phyloP scores from a whole-genome alignment of 2,888 invertebrate genomes.

The Drosophila mimica region DNA sequence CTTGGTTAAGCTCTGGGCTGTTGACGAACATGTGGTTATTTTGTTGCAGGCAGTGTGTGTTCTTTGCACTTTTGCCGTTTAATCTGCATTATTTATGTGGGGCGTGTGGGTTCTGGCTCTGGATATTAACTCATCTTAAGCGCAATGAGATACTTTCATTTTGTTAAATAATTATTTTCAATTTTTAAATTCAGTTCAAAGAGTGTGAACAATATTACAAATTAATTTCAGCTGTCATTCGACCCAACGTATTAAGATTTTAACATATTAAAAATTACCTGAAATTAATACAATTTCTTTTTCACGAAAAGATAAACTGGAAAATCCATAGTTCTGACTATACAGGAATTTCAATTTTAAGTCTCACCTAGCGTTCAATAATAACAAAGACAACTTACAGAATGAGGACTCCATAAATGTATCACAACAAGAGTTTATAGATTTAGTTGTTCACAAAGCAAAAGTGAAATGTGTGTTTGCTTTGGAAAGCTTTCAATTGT shows the following conservation, averaged over 20 bases:
- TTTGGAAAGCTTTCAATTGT: constrained; percentile 16
- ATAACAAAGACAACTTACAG: not conserved
- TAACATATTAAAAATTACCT: not conserved
- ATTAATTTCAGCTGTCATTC: constrained; percentile 25
- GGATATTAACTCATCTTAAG: constrained; percentile 31
- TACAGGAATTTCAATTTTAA: too few species aligned
- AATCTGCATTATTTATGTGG: constrained; percentile 31
- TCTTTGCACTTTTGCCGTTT: constrained; percentile 41
- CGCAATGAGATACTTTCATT: constrained; percentile 13
- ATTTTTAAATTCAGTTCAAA: constrained; percentile 45
- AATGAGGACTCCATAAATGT: not conserved
- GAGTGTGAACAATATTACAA: constrained; percentile 25
- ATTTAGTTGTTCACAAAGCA: constrained; percentile 8
- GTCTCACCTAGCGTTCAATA: not conserved
- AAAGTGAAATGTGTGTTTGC: constrained; percentile 1
- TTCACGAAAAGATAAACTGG: not conserved
- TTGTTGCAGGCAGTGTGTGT: constrained; percentile 36
- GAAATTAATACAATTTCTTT: constrained; percentile 2
- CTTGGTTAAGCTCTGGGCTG: constrained; percentile 32
- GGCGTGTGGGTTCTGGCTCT: not conserved
- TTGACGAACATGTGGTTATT: constrained; percentile 70
- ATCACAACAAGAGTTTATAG: not conserved
- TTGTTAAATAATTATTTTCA: constrained; percentile 24
- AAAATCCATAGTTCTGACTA: not conserved
- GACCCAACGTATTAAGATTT: not conserved